A percentile compares a stretch with the other conserved stretches of the same genome.
These are phyloP conservation scores for Pseudomyrmex concolor DNA, from an alignment of 1,140 invertebrate species.

Conservation along the genomic window DNA sequence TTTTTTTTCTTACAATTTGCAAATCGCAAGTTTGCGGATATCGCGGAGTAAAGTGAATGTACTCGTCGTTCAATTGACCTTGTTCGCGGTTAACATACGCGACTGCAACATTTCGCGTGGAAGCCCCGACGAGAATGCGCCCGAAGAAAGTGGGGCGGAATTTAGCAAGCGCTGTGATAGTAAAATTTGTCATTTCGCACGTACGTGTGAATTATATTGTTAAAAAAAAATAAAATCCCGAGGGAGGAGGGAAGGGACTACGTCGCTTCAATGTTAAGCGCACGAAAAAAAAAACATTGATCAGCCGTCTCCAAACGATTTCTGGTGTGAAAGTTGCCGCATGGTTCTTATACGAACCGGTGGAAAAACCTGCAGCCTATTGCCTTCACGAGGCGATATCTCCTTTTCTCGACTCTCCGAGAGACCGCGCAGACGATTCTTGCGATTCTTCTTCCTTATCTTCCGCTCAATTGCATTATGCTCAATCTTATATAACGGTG, in stretches of 20 bases:
- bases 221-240: too few relatives aligned
- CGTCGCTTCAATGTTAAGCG: neutral
- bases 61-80: constrained; percentile 17
- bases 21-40: neutral
- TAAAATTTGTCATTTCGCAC: neutral
- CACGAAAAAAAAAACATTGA: neutral
- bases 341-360: neutral
- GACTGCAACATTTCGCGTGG: constrained; percentile 8
- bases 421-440: neutral
- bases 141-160: constrained; percentile 43
- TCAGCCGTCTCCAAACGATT: too few relatives aligned
- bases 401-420: neutral
- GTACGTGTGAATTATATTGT: neutral
- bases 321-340: constrained; percentile 19
- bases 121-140: constrained; percentile 1
- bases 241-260: neutral
- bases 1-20: neutral
- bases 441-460: too few relatives aligned
- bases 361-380: neutral
- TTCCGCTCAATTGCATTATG: neutral
- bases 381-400: constrained; percentile 11
- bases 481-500: too few relatives aligned
- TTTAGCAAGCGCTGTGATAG: neutral
- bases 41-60: neutral
- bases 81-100: constrained; percentile 32